Evolutionary conservation across 53 echinoderm and acorn worm species (phyloP).

Genomic region (Echinometra lucunter): DNA sequence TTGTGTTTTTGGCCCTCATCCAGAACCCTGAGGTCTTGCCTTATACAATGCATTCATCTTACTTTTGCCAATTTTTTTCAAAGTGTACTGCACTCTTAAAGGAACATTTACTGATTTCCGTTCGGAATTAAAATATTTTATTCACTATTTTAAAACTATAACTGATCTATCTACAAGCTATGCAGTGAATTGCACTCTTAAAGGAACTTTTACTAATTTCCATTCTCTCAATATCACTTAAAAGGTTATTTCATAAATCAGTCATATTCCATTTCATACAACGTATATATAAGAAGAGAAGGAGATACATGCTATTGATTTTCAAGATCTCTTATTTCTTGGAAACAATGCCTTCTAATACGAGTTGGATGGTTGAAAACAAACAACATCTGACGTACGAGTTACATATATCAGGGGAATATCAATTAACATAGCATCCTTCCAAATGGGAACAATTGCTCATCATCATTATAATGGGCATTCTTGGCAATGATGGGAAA

Average conservation of each 20-base stretch:
- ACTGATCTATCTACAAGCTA: too few species aligned
- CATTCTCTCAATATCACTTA: too few species aligned
- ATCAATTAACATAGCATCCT: conserved; percentile 42
- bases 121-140: too few species aligned
- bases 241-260: too few species aligned
- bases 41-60: background rate
- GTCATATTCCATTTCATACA: too few species aligned
- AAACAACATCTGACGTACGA: background rate
- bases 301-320: background rate
- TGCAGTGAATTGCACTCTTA: background rate
- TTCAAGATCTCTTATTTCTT: background rate
- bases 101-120: too few species aligned
- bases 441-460: conserved; percentile 14
- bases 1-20: background rate
- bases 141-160: too few species aligned
- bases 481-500: background rate
- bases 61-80: background rate
- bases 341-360: background rate
- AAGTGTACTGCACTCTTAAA: background rate
- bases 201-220: background rate
- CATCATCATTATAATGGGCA: background rate
- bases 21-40: background rate
- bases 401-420: background rate
- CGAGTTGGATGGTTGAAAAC: background rate
- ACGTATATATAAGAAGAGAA: background rate